Base-by-base conservation (phyloP, 2,888 invertebrate genomes). In the Hypolimnas misippus region DNA sequence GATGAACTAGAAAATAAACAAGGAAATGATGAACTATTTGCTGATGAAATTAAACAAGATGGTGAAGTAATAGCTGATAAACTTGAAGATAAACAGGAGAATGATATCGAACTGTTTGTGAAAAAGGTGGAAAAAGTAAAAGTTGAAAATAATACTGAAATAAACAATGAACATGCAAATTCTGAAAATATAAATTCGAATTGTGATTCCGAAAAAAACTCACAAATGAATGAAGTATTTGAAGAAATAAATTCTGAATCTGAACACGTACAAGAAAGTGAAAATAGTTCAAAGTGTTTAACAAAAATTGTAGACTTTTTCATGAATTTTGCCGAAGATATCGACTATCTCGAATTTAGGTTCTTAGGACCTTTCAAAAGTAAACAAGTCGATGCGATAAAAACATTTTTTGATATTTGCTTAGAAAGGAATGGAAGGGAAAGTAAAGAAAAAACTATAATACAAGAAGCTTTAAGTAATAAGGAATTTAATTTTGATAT, bases 311-410 rank as follows among this genome's bases (percentile, higher is more conserved):
- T 78, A 0, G 73, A 77, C 8, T 83, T 66, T 66, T 86, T 85
- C 52, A 63, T 61, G 0, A 82, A 83, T 1, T 87, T 86, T 49
- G 46, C 68, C 1, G 53, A 54, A 0, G 65, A 70, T 1, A 67
- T 66, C 0, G 65, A 56, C 0, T 82, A 67, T 69, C 74, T 71
- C 0, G 80, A 85, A 38, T 80, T 85, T 8, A 78, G 83, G 33
- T 86, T 84, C 64, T 68, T 87, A 0, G 86, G 86, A 0, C 70
- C 78, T 0, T 86, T 83, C 62, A 65, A 65, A 0, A 58, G 63
- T 2, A 69, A 74, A 0, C 83, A 84, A 38, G 57, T 73, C 0
- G 53, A 65, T 0, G 70, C 68, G 1, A 73, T 85, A 0, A 74
- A 77, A 5, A 62, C 69, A 1, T 86, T 86, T 42, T 66, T 82